Conservation (phyloP, 2,888 invertebrate genomes). For the Hypomecis punctinalis region DNA sequence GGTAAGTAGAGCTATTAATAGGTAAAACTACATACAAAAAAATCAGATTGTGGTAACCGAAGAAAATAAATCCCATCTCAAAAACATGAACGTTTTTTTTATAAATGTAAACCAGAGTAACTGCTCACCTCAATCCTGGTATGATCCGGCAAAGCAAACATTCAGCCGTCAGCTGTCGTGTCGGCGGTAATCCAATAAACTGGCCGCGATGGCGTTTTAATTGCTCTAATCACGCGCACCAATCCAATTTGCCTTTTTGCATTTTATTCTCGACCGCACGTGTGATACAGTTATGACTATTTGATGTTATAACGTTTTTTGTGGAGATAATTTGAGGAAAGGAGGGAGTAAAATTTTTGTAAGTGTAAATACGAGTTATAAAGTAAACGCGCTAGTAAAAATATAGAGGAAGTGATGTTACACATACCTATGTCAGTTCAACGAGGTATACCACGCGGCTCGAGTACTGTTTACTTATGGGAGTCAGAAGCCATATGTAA, state of each 20-base stretch:
- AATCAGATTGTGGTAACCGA: too few relatives aligned
- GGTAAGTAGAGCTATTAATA: too few relatives aligned
- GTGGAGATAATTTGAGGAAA: too few relatives aligned
- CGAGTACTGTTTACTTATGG: too few relatives aligned
- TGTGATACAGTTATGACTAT: background rate
- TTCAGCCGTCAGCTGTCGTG: constrained; percentile 20
- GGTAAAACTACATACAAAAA: too few relatives aligned
- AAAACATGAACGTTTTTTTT: background rate
- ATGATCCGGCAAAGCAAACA: constrained; percentile 12
- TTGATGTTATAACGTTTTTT: background rate
- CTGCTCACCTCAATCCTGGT: background rate
- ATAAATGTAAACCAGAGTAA: constrained; percentile 15
- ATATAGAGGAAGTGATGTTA: too few relatives aligned
- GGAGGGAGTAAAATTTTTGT: too few relatives aligned
- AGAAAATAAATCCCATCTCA: too few relatives aligned
- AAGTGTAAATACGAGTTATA: background rate
- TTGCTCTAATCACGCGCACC: constrained; percentile 45
- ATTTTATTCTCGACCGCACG: constrained; percentile 9
- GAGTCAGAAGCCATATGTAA: too few relatives aligned
- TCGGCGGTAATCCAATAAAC: constrained; percentile 41
- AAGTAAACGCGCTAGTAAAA: too few relatives aligned
- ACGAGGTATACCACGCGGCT: too few relatives aligned
- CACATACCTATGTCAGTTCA: too few relatives aligned
- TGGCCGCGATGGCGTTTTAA: constrained; percentile 48
- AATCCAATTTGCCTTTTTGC: constrained; percentile 39